phyloP scores from a whole-genome alignment of 2,888 invertebrate genomes.

The Diarsia rubi region DNA sequence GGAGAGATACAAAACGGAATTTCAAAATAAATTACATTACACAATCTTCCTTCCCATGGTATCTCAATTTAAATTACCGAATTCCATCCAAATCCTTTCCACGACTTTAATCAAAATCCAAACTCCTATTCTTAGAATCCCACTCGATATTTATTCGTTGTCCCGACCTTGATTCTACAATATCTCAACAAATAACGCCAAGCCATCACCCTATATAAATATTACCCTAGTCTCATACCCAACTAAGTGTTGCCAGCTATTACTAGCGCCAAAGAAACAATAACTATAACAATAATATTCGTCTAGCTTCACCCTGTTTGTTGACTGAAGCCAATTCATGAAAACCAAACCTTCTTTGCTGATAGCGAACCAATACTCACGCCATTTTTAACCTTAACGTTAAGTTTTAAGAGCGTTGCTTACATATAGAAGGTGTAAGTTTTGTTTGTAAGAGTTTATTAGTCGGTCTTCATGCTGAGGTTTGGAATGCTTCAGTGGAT shows the following conservation, averaged over 20 bases:
- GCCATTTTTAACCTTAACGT: conserved; percentile 14
- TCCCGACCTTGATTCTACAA: conserved; percentile 44
- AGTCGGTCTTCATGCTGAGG: conserved; percentile 61
- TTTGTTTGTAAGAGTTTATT: conserved; percentile 63
- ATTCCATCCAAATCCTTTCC: neutral
- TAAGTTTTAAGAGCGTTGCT: neutral
- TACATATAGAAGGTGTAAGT: neutral
- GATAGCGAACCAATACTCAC: neutral
- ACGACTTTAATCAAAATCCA: conserved; percentile 10
- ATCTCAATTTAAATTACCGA: neutral
- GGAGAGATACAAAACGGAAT: neutral
- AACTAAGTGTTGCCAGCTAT: conserved; percentile 82
- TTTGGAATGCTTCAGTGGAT: conserved; percentile 64
- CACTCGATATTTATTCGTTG: conserved; percentile 7
- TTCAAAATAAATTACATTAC: neutral
- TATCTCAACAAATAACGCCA: conserved; percentile 15
- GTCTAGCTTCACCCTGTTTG: conserved; percentile 79
- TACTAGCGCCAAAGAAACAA: conserved; percentile 78
- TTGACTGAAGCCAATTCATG: conserved; percentile 77
- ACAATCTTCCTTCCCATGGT: neutral
- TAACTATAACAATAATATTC: conserved; percentile 87
- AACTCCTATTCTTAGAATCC: conserved; percentile 1
- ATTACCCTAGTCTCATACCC: conserved; percentile 69
- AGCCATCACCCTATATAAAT: conserved; percentile 55
- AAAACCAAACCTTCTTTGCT: conserved; percentile 44